A percentile compares a stretch with the other conserved stretches of the same genome.
These are phyloP conservation scores for Aviceda subcristata DNA, from an alignment of 2,113 vertebrate genomes.

Conservation along the genomic window DNA sequence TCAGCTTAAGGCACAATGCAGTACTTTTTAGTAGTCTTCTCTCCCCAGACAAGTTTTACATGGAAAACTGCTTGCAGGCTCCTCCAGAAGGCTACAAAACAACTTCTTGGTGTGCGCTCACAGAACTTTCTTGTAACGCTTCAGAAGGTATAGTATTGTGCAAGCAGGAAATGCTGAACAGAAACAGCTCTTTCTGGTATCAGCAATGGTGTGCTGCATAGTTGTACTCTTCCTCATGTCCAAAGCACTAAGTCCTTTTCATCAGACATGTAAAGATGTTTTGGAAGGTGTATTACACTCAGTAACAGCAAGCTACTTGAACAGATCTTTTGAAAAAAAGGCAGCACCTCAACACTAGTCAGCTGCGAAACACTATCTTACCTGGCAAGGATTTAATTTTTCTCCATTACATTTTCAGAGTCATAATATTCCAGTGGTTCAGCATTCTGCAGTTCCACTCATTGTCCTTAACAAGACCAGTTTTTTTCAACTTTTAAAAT, in stretches of 20 bases:
- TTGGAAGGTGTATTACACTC: neutral
- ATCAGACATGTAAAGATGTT: neutral
- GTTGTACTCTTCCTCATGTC: neutral
- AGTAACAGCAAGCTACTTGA: neutral
- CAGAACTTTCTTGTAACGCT: neutral
- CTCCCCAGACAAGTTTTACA: neutral
- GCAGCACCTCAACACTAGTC: neutral
- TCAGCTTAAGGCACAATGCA: neutral
- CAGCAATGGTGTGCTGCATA: fast-evolving
- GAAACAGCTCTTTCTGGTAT: neutral
- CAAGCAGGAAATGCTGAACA: neutral
- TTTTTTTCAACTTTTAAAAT: neutral
- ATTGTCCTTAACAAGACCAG: neutral
- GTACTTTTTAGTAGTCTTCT: neutral
- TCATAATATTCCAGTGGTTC: neutral
- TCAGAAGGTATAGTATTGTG: too few species aligned
- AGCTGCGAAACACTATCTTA: neutral
- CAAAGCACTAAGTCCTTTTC: neutral
- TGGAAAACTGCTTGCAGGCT: neutral
- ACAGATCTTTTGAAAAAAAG: neutral
- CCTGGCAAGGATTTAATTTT: neutral
- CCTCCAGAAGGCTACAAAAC: neutral
- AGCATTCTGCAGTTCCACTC: neutral
- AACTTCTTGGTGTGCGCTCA: neutral
- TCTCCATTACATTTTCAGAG: neutral